phyloP scores from a whole-genome alignment of 2,797 vertebrate genomes.

The Pteronotus mesoamericanus region DNA sequence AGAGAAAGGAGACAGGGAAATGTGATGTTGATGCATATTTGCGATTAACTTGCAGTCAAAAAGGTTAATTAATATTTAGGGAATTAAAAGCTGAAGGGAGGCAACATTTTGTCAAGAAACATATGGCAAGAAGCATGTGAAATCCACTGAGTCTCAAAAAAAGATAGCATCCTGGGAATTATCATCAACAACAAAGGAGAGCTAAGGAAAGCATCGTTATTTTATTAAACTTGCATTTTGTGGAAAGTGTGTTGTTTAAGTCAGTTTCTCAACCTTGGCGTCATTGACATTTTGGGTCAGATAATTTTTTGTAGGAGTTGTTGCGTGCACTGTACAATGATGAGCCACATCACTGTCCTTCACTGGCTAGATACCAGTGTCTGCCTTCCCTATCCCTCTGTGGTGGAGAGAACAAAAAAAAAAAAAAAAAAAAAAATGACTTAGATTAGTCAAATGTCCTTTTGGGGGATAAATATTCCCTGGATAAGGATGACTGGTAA shows the following conservation, averaged over 20 bases:
- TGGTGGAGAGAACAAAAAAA: neutral
- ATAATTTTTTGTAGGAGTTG: neutral
- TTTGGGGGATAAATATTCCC: neutral
- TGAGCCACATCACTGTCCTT: neutral
- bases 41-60: neutral
- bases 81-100: constrained; percentile 53
- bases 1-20: neutral
- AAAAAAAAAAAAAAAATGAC: neutral
- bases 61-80: constrained; percentile 70
- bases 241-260: neutral
- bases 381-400: fast-evolving
- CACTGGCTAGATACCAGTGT: neutral
- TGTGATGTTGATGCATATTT: constrained; percentile 9
- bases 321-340: neutral
- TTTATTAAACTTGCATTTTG: neutral
- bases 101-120: constrained; percentile 52
- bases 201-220: neutral
- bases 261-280: neutral
- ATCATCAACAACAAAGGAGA: neutral
- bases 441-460: neutral
- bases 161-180: neutral
- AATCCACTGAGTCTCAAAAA: neutral
- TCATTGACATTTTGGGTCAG: neutral
- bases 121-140: constrained; percentile 19
- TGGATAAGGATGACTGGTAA: neutral